These are phyloP conservation scores for Palaemon carinicauda DNA, from an alignment of 1,140 invertebrate genomes.

Conservation along the genomic window DNA sequence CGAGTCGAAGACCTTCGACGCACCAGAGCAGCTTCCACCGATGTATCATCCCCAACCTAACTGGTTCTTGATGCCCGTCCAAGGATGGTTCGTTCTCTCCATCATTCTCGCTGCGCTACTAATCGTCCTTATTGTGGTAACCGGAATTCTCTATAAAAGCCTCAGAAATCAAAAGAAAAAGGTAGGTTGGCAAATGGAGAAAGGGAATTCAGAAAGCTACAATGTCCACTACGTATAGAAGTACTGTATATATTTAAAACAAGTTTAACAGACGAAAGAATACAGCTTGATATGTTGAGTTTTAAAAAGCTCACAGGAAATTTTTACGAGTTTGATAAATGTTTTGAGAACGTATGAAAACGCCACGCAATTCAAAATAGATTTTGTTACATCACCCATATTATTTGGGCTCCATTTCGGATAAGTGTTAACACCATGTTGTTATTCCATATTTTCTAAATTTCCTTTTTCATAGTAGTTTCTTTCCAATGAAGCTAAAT, in stretches of 20 bases:
- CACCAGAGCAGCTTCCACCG: neutral
- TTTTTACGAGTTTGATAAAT: neutral
- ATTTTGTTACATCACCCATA: too few relatives aligned
- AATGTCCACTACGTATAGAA: too few relatives aligned
- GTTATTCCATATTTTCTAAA: too few relatives aligned
- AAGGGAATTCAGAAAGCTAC: neutral
- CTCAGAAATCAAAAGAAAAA: slow-evolving; percentile 51
- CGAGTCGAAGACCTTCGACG: slow-evolving; percentile 27
- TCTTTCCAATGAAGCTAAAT: too few relatives aligned
- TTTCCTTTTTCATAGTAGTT: too few relatives aligned
- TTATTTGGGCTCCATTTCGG: too few relatives aligned
- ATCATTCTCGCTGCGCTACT: slow-evolving; percentile 53
- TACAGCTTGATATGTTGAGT: neutral
- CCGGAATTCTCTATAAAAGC: slow-evolving; percentile 38
- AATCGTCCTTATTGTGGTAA: slow-evolving; percentile 40
- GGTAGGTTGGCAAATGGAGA: neutral
- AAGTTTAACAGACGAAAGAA: too few relatives aligned
- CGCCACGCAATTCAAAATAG: too few relatives aligned
- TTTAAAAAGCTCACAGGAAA: neutral
- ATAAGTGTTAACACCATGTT: too few relatives aligned
- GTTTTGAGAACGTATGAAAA: too few relatives aligned
- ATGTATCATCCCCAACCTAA: neutral
- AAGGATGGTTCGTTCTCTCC: slow-evolving; percentile 51
- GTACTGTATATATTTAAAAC: neutral
- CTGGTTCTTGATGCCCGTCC: slow-evolving; percentile 55